Evolutionary conservation across 2,888 invertebrate species (phyloP), one percentile per base, ranked within the genome.

Genomic region (Acronicta alni): DNA sequence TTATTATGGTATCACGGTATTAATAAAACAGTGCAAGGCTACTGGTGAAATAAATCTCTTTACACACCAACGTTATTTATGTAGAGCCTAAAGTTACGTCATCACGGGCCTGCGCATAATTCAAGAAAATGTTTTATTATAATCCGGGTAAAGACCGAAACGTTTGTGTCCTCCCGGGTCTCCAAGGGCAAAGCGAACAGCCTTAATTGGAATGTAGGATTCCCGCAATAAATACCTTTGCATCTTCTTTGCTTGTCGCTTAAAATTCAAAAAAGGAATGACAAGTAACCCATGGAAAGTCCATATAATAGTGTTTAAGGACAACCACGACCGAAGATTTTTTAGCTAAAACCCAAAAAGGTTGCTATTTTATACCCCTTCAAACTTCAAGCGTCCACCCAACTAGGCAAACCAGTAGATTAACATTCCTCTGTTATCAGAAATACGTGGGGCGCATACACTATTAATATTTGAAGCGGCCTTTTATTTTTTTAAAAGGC

Each of bases 101-200:
- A 73, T 75, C 67, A 53, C 75, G 69, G 65, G 54, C 64, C 57
- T 63, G 48, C 60, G 70, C 72, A 75, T 80, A 69, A 79, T 75
- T 76, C 71, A 68, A 70, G 72, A 66, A 75, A 77, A 81, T 79
- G 72, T 72, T 77, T 79, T 80, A 75, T 72, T 72, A 80, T 81
- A 77, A 75, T 77, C 72, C 67, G 71, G 67, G 65, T 65, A 66
- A 76, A 39, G 53, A 62, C 73, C 57, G 65, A 44, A 54, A 60
- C 66, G 66, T 55, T 59, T 46, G 52, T 66, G 61, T 59, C 57
- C 68, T 64, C 66, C 49, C 49, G 16, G 35, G 35, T 45, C 47
- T 35, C 45, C 67, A 71, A 75, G 73, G 67, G 41, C 67, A 71
- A 39, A 55, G 20, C 18, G 54, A 61, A 52, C 37, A 42, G 48